Evolutionary conservation across 2,113 vertebrate species (phyloP).

Genomic region (Malaclemys terrapin): DNA sequence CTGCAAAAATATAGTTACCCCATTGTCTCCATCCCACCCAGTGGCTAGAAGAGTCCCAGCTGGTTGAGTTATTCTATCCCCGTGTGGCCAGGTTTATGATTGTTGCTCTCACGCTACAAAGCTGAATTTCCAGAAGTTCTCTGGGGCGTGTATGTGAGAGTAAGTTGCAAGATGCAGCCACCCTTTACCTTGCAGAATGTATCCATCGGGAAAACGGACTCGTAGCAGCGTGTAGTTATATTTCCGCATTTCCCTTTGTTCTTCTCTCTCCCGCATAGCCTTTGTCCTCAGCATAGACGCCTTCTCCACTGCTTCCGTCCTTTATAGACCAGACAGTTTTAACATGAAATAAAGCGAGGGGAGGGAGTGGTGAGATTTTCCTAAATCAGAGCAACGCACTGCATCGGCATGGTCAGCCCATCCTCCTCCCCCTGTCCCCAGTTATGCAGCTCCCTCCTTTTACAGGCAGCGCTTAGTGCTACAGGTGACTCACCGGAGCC

Average conservation of each 20-base stretch:
- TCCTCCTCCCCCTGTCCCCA: no score
- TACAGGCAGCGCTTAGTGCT: background rate
- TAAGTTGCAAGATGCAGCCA: fast-evolving
- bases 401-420: fast-evolving
- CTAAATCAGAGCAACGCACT: fast-evolving
- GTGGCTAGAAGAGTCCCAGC: fast-evolving
- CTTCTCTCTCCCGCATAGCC: conserved; percentile 94
- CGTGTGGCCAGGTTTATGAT: background rate
- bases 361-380: fast-evolving
- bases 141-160: fast-evolving
- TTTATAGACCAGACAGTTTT: conserved; percentile 33
- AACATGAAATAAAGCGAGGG: fast-evolving
- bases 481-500: conserved; percentile 79
- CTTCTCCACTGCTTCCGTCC: conserved; percentile 89
- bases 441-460: fast-evolving
- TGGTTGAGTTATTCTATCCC: background rate
- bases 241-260: conserved; percentile 89
- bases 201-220: conserved; percentile 89
- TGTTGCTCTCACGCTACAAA: fast-evolving
- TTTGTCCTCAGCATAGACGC: conserved; percentile 90
- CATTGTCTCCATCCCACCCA: background rate
- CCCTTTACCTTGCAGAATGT: conserved; percentile 89
- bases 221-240: conserved; percentile 93
- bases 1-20: background rate
- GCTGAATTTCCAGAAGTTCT: background rate